Conservation (phyloP, 2,888 invertebrate genomes). For the Vannuccia rotundouncinata region DNA sequence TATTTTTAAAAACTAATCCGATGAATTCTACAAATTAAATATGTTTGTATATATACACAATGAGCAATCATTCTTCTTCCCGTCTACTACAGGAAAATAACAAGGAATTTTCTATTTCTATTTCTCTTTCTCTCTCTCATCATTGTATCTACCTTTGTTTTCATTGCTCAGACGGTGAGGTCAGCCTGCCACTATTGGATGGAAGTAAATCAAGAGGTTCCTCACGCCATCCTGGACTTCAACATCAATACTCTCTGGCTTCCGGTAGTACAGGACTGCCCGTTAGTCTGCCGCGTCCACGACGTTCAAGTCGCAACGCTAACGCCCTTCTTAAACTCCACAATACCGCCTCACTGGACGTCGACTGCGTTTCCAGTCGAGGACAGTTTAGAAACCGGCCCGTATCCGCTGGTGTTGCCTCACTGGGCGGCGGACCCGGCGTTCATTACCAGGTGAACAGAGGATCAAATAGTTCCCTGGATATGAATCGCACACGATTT, state of each 20-base stretch:
- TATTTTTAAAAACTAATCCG: too few species aligned
- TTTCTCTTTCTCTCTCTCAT: too few species aligned
- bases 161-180: slow-evolving; percentile 7
- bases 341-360: background rate
- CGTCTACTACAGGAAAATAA: too few species aligned
- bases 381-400: too few species aligned
- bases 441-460: background rate
- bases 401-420: background rate
- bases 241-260: background rate
- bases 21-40: too few species aligned
- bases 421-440: too few species aligned
- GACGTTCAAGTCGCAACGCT: background rate
- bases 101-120: too few species aligned
- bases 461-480: background rate
- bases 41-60: too few species aligned
- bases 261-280: background rate
- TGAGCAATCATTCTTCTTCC: too few species aligned
- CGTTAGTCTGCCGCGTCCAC: background rate
- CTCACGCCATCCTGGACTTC: background rate
- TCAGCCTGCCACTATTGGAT: slow-evolving; percentile 16
- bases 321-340: background rate
- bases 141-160: too few species aligned
- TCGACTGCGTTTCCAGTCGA: background rate
- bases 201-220: background rate
- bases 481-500: background rate